phyloP scores from a whole-genome alignment of 2,797 vertebrate genomes.

The Cirrhinus molitorella region DNA sequence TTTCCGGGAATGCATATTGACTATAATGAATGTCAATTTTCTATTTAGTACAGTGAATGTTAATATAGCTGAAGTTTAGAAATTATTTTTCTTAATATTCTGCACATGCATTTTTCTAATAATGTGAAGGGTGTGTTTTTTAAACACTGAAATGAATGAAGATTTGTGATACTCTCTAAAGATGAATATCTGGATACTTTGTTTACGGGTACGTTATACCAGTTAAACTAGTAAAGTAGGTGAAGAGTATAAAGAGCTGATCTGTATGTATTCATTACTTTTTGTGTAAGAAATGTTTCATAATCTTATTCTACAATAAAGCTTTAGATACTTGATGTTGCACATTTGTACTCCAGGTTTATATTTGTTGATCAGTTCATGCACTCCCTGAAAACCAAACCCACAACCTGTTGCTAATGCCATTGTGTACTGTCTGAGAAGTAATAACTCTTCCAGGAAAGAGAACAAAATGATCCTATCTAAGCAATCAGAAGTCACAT shows the following conservation, averaged over 20 bases:
- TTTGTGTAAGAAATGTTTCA: neutral
- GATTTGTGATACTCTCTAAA: neutral
- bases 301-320: neutral
- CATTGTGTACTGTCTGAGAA: neutral
- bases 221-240: neutral
- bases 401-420: neutral
- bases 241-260: neutral
- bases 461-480: neutral
- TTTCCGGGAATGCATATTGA: too few relatives aligned
- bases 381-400: neutral
- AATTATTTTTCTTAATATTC: neutral
- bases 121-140: neutral
- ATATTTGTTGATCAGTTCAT: neutral
- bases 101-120: neutral
- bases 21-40: too few relatives aligned
- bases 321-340: too few relatives aligned
- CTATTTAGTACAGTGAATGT: neutral
- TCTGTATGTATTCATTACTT: neutral
- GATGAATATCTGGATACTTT: neutral
- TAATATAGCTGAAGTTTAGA: neutral
- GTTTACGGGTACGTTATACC: neutral
- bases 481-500: neutral
- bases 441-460: neutral
- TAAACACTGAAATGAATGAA: neutral
- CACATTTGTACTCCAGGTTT: neutral